phyloP scores from a whole-genome alignment of 2,888 invertebrate species.

The Hyppa rectilinea region DNA sequence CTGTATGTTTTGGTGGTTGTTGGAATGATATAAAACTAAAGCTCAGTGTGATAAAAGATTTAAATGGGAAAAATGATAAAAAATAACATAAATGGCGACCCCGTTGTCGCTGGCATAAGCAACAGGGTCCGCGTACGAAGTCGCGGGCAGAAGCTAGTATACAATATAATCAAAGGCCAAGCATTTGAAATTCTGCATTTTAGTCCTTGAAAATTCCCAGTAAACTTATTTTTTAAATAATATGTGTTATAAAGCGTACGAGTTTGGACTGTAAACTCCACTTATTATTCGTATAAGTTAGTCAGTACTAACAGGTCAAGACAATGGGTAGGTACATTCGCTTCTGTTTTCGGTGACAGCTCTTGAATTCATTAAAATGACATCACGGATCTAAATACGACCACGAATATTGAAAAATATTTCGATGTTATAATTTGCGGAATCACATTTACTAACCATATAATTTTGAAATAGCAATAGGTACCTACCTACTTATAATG shows the following conservation, averaged over 20 bases:
- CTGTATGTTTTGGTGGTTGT: too few relatives aligned
- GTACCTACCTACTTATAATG: background rate
- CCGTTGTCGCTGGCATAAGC: too few relatives aligned
- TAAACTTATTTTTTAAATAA: background rate
- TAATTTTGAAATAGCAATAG: background rate
- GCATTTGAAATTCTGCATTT: background rate
- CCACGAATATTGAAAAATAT: slow-evolving; percentile 32
- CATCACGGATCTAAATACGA: slow-evolving; percentile 36
- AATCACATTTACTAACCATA: background rate
- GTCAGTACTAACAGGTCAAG: slow-evolving; percentile 43
- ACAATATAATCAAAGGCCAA: too few relatives aligned
- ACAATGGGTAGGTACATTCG: slow-evolving; percentile 49
- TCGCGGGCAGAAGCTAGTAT: too few relatives aligned
- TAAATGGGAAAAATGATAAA: too few relatives aligned
- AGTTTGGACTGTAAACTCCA: slow-evolving; percentile 28
- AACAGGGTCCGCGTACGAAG: too few relatives aligned
- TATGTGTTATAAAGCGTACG: slow-evolving; percentile 7
- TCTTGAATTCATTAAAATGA: slow-evolving; percentile 50
- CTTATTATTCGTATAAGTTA: slow-evolving; percentile 50
- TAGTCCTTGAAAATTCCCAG: background rate
- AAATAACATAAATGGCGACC: too few relatives aligned
- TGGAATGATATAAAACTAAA: too few relatives aligned
- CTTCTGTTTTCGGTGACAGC: slow-evolving; percentile 41
- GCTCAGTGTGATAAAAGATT: too few relatives aligned
- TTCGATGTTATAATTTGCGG: background rate